Percentiles rank a stretch among this genome's conserved stretches.
These are phyloP conservation scores for Eilema sororculum DNA, from an alignment of 2,888 invertebrate genomes.

Conservation along the genomic window DNA sequence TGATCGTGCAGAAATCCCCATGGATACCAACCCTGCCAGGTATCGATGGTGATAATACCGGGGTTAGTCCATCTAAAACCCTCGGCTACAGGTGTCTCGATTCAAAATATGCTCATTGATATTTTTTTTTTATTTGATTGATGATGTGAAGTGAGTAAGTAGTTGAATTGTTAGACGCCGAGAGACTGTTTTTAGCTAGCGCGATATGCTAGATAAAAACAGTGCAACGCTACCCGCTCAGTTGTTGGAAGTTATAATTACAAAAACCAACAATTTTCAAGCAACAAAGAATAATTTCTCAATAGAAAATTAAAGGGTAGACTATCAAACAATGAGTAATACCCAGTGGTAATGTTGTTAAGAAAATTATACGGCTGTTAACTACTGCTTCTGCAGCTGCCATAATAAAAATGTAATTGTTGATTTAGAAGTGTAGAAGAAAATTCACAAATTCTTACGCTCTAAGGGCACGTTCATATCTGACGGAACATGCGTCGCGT, in stretches of 20 bases:
- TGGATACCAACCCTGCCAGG: too few species aligned
- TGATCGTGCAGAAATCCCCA: too few species aligned
- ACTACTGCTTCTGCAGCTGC: constrained; percentile 8
- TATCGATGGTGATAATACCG: too few species aligned
- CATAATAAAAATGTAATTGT: background rate
- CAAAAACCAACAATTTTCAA: constrained; percentile 23
- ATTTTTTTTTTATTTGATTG: background rate
- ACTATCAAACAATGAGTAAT: constrained; percentile 37
- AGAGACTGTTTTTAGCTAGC: background rate
- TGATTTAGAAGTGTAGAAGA: too few species aligned
- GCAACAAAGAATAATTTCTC: constrained; percentile 42
- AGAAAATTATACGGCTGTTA: constrained; percentile 31
- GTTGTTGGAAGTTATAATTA: constrained; percentile 18
- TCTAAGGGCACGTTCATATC: too few species aligned
- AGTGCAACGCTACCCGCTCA: background rate
- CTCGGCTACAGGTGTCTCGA: too few species aligned
- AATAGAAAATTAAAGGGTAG: constrained; percentile 42
- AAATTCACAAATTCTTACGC: too few species aligned
- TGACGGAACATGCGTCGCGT: too few species aligned
- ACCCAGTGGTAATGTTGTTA: constrained; percentile 11
- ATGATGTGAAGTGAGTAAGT: background rate
- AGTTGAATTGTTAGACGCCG: background rate
- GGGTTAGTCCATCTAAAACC: too few species aligned
- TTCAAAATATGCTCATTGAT: too few species aligned
- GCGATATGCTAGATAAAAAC: background rate